Base-by-base conservation (phyloP, 2,888 invertebrate species). In the Acleris cristana region DNA sequence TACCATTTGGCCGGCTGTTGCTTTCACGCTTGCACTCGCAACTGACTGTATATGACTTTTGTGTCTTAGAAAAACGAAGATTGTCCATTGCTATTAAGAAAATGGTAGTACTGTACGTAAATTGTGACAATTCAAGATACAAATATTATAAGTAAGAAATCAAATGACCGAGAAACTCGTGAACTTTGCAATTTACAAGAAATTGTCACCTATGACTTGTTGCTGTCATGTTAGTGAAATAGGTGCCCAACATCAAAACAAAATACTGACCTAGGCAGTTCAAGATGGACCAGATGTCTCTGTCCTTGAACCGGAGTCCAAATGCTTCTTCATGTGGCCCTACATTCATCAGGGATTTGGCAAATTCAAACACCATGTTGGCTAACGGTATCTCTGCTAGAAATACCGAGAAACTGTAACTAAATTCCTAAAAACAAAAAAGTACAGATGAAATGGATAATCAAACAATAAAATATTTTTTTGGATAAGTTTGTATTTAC, bases 321-420 rank as follows among this genome's bases (percentile, higher is more conserved):
- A 71, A 23, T 10, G 75, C 70, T 71, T 80, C 73, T 67, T 80
- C 70, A 68, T 80, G 67, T 70, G 73, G 71, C 66, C 75, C 71
- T 68, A 71, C 74, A 45, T 79, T 70, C 75, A 89, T 75, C 49
- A 92, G 73, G 2, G 76, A 71, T 68, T 84, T 85, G 3, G 91
- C 85, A 70, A 89, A 91, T 16, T 87, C 87, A 74, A 94, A 93
- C 69, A 94, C 84, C 86, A 92, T 92, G 73, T 92, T 93, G 21
- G 90, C 84, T 48, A 93, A 76, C 0, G 94, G 94, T 63, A 95
- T 94, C 83, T 95, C 95, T 4, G 94, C 94, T 56, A 93, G 86
- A 78, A 95, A 95, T 56, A 95, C 93, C 2, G 95, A 95, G 2
- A 95, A 80, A 5, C 93, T 91, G 76, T 94, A 95, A 72, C 87